A percentile compares a stretch with the other conserved stretches of the same genome.
Conservation (phyloP, 2,113 vertebrate species). For the Alligator mississippiensis region DNA sequence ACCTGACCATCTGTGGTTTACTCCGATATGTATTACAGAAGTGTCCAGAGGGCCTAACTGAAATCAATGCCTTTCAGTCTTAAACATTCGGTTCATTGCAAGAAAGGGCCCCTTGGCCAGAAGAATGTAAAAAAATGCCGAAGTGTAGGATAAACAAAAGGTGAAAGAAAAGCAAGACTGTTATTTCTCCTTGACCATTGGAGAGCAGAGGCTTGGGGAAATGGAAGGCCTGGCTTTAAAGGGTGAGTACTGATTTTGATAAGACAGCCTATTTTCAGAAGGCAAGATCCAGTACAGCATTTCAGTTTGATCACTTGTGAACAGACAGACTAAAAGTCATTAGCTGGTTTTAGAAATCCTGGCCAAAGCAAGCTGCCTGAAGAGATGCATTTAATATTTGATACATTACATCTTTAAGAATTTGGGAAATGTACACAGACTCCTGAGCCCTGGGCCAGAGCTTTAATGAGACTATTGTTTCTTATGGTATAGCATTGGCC, state of each 20-base stretch:
- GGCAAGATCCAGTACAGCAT: neutral
- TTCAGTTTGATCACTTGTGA: neutral
- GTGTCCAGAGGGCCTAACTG: neutral
- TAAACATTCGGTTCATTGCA: neutral
- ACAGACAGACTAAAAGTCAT: neutral
- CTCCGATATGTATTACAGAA: neutral
- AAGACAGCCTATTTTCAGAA: neutral
- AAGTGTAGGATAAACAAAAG: neutral
- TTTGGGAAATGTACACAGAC: too few relatives aligned
- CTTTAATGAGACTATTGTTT: neutral
- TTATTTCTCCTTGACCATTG: neutral
- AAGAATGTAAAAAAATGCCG: too few relatives aligned
- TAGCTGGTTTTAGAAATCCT: neutral
- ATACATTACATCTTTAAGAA: too few relatives aligned
- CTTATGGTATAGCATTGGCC: neutral
- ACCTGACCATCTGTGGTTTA: too few relatives aligned
- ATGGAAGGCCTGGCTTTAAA: too few relatives aligned
- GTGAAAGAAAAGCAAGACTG: neutral
- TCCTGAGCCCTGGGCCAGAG: neutral
- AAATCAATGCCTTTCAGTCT: neutral
- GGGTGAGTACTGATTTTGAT: too few relatives aligned
- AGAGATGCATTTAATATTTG: neutral
- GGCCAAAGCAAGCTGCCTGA: accelerated
- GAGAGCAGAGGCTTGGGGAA: too few relatives aligned
- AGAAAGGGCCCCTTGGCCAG: too few relatives aligned